Base-by-base conservation (phyloP, 2,888 invertebrate species). In the Ophioninae sp. region DNA sequence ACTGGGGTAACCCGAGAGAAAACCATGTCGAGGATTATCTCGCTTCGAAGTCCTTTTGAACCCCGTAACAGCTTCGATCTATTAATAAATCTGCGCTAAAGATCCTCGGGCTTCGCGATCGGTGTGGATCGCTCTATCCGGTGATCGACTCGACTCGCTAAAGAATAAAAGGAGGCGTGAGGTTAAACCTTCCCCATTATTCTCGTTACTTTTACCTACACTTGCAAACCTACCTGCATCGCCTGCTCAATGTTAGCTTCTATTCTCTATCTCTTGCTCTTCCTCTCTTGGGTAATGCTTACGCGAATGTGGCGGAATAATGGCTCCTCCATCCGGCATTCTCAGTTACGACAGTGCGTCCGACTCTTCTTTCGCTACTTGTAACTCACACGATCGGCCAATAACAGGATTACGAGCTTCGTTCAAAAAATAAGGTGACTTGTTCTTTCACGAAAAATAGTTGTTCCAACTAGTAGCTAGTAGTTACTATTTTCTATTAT, bases 11-110 rank as follows among this genome's bases (percentile, higher is more conserved):
- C 51, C 56, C 22, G 58, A 17, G 58, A 72, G 72, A 65, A 79
- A 71, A 79, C 61, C 67, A 74, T 68, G 67, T 23, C 22, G 23
- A 41, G 44, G 58, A 67, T 74, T 72, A 73, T 56, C 30, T 30
- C 72, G 67, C 59, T 58, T 51, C 51, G 68, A 68, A 63, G 71
- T 67, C 39, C 74, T 63, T 39, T 72, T 63, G 63, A 63, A 71
- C 58, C 22, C 65, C 39, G 23, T 39, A 51, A 41, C 51, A 39
- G 51, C 65, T 51, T 37, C 51, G 64, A 64, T 78, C 78, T 71
- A 78, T 78, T 78, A 71, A 78, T 78, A 78, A 64, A 71, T 71
- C 71, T 64, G 20, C 69, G 77, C 41, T 67, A 68, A 67, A 76
- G 77, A 77, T 20, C 41, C 39, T 63, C 20, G n/a, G 20, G 41